Evolutionary conservation across 2,797 vertebrate genomes (phyloP).

Genomic region (Rhadinocentrus ornatus): DNA sequence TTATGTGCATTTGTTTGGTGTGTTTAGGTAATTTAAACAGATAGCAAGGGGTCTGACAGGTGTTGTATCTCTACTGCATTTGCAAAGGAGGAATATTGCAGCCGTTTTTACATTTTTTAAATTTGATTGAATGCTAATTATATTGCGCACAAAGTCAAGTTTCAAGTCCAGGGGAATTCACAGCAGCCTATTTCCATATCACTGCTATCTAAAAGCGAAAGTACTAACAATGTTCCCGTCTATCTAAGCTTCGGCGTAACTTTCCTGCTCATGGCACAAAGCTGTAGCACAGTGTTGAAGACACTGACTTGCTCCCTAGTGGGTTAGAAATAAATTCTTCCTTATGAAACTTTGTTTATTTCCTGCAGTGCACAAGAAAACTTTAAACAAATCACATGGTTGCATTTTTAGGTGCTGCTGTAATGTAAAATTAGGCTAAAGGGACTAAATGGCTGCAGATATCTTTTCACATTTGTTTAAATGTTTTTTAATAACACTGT

Average conservation of each 20-base stretch:
- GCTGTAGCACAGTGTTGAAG: conserved; percentile 3
- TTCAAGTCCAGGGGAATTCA: conserved; percentile 72
- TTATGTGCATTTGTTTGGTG: background rate
- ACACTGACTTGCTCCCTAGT: background rate
- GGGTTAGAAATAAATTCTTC: background rate
- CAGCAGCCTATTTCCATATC: conserved; percentile 69
- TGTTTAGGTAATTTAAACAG: conserved; percentile 12
- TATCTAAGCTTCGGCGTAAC: conserved; percentile 21
- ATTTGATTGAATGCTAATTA: conserved; percentile 22
- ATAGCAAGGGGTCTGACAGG: background rate
- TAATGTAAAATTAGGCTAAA: conserved; percentile 1
- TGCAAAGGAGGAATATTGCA: conserved; percentile 41
- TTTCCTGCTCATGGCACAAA: conserved; percentile 33
- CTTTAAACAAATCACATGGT: background rate
- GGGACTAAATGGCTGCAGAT: background rate
- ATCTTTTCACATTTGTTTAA: background rate
- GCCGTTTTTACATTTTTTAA: conserved; percentile 24
- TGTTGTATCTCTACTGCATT: background rate
- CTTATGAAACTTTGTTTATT: background rate
- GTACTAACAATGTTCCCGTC: conserved; percentile 27
- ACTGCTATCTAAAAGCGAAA: conserved; percentile 67
- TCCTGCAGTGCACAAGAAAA: background rate
- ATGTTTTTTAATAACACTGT: background rate
- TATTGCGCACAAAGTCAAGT: conserved; percentile 14
- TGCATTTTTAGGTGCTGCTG: conserved; percentile 1